phyloP scores from a whole-genome alignment of 53 echinoderm and acorn worm species.

The Echinometra lucunter region DNA sequence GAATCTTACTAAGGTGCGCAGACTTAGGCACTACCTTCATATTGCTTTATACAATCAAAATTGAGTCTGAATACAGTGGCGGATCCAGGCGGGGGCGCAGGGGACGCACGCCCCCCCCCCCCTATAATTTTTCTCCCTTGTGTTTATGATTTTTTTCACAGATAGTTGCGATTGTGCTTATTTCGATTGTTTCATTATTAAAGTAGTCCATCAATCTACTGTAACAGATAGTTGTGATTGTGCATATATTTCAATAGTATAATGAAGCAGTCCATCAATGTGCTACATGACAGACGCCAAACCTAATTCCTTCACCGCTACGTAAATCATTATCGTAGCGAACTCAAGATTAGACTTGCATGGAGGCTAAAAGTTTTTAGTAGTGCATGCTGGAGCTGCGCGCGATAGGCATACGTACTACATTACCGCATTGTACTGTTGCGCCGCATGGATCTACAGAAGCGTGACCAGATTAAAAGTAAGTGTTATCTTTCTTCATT shows the following conservation, averaged over 20 bases:
- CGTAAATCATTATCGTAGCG: conserved; percentile 30
- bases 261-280: conserved; percentile 42
- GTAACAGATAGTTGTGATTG: conserved; percentile 30
- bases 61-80: conserved; percentile 17
- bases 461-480: conserved; percentile 28
- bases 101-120: conserved; percentile 23
- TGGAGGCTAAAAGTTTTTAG: conserved; percentile 38
- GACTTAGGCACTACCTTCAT: conserved; percentile 2
- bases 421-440: no score
- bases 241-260: conserved; percentile 38
- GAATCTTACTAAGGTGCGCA: conserved; percentile 17
- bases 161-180: conserved; percentile 35
- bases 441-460: background rate
- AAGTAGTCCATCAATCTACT: conserved; percentile 29
- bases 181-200: conserved; percentile 38
- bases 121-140: conserved; percentile 42
- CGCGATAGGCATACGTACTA: conserved; percentile 11
- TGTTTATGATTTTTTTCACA: background rate
- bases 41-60: conserved; percentile 16
- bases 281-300: conserved; percentile 45
- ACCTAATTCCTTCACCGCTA: conserved; percentile 29
- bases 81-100: no score
- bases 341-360: conserved; percentile 34
- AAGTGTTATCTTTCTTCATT: conserved; percentile 22
- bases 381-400: conserved; percentile 19